Percentiles rank a stretch among this genome's conserved stretches.
These are phyloP conservation scores for Endotricha flammealis DNA, from an alignment of 2,888 invertebrate genomes.

Conservation along the genomic window DNA sequence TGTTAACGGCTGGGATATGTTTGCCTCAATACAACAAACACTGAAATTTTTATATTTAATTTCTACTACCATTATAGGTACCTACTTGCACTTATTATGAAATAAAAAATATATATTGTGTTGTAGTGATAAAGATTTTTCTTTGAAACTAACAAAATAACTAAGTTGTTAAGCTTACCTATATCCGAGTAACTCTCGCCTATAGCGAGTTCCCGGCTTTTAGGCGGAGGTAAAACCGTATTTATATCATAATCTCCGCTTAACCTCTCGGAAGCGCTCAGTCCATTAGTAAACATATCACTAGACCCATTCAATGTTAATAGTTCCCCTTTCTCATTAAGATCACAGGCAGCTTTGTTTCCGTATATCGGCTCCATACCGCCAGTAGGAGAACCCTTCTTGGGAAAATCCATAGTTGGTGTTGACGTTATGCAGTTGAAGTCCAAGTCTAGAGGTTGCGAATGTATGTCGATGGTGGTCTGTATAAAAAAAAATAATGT, in stretches of 20 bases:
- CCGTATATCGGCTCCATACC: conserved; percentile 69
- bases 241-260: conserved; percentile 74
- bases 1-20: too few species aligned
- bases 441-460: conserved; percentile 68
- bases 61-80: too few species aligned
- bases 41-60: too few species aligned
- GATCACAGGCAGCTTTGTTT: conserved; percentile 66
- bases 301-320: conserved; percentile 59
- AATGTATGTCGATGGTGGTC: conserved; percentile 64
- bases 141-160: too few species aligned
- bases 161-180: conserved; percentile 54
- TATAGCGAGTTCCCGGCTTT: conserved; percentile 70
- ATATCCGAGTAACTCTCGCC: conserved; percentile 76
- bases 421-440: conserved; percentile 71
- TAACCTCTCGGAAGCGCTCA: conserved; percentile 52
- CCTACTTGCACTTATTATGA: too few species aligned
- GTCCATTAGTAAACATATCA: conserved; percentile 67
- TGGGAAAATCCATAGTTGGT: conserved; percentile 63
- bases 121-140: too few species aligned
- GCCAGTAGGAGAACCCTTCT: conserved; percentile 67
- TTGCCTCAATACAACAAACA: too few species aligned
- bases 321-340: conserved; percentile 62
- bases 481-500: conserved; percentile 31
- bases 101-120: too few species aligned
- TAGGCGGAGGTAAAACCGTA: conserved; percentile 68